Evolutionary conservation across 2,888 invertebrate species (phyloP).

Genomic region (Agonopterix heracliana): DNA sequence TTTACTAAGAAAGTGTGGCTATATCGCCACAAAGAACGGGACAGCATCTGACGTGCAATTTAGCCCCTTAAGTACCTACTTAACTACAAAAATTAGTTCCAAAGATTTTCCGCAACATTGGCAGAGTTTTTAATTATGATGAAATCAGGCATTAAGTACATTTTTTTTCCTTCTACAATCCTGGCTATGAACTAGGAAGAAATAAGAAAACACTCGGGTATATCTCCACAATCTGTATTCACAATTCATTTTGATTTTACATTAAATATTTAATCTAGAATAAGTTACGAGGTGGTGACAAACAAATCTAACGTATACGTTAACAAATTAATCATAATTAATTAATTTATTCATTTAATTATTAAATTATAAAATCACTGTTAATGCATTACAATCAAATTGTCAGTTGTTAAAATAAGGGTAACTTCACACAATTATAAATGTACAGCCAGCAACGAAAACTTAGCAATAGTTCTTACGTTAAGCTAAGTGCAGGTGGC

Average conservation of each 20-base stretch:
- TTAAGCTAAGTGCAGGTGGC: too few relatives aligned
- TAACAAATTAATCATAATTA: background rate
- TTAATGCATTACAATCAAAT: conserved; percentile 8
- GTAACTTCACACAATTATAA: conserved; percentile 4
- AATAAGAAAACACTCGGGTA: background rate
- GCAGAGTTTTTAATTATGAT: too few relatives aligned
- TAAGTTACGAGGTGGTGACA: conserved; percentile 7
- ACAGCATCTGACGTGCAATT: too few relatives aligned
- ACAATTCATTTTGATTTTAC: conserved; percentile 25
- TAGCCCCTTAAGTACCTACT: too few relatives aligned
- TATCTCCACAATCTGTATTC: conserved; percentile 30
- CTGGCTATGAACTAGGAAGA: too few relatives aligned
- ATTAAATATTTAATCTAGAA: conserved; percentile 4
- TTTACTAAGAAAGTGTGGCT: too few relatives aligned
- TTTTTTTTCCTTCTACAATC: too few relatives aligned
- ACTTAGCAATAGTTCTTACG: too few relatives aligned
- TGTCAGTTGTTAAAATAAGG: conserved; percentile 1
- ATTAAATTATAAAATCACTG: conserved; percentile 2
- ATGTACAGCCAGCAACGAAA: background rate
- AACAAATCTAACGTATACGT: conserved; percentile 6
- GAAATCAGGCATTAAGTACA: too few relatives aligned
- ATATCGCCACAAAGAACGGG: too few relatives aligned
- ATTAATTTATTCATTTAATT: conserved; percentile 2
- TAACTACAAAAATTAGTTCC: too few relatives aligned
- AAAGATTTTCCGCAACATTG: too few relatives aligned